These are phyloP conservation scores for Xylota segnis DNA, from an alignment of 2,888 invertebrate species.

Conservation along the genomic window DNA sequence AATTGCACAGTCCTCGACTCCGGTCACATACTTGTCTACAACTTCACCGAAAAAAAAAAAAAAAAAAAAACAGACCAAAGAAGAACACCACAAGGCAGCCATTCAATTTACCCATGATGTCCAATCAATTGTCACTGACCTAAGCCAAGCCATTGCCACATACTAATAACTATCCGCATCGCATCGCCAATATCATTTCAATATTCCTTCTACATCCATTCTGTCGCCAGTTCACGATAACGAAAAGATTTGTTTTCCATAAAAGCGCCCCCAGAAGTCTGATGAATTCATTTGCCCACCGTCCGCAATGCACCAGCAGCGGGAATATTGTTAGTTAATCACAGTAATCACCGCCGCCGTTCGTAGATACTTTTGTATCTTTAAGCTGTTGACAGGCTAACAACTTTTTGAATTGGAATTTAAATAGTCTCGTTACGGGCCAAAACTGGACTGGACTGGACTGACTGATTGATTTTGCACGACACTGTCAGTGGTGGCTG, in stretches of 20 bases:
- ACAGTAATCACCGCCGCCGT: constrained; percentile 7
- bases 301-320: too few species aligned
- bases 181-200: constrained; percentile 43
- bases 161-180: constrained; percentile 38
- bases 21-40: not conserved
- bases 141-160: constrained; percentile 54
- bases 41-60: constrained; percentile 6
- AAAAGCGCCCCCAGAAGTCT: constrained; percentile 45
- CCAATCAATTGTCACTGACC: constrained; percentile 65
- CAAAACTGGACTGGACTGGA: constrained; percentile 54
- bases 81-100: constrained; percentile 33
- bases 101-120: constrained; percentile 46
- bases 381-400: constrained; percentile 40
- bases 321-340: constrained; percentile 43
- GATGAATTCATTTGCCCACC: constrained; percentile 58
- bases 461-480: constrained; percentile 58
- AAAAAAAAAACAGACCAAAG: constrained; percentile 23
- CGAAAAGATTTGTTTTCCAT: constrained; percentile 56
- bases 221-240: constrained; percentile 50
- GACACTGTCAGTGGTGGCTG: constrained; percentile 34
- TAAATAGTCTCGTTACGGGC: constrained; percentile 22
- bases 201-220: constrained; percentile 54
- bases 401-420: constrained; percentile 35
- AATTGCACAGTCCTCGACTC: constrained; percentile 27
- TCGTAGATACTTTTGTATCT: constrained; percentile 18